Base-by-base conservation (phyloP, 2,888 invertebrate species). In the Trissolcus japonicus region DNA sequence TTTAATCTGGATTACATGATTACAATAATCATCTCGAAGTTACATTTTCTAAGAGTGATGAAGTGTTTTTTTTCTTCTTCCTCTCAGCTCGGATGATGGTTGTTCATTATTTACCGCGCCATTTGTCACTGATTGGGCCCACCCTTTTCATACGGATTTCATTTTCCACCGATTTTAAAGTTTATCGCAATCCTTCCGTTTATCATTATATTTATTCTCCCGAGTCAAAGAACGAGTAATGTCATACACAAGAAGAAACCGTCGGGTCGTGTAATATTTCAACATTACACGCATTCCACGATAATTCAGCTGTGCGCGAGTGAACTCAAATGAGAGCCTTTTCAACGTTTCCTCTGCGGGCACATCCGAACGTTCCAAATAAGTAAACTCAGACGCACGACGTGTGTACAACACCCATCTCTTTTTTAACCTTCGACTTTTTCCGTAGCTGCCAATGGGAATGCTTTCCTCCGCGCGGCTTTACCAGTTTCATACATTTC, bases 371-470 rank as follows among this genome's bases (percentile, higher is more conserved):
- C 55, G 61, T 61, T 69, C 68, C 68, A 69, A 69, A 69, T 69
- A 69, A 69, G 68, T 69, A 61, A 69, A 69, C 48, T 69, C 41
- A 69, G 60, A 69, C 25, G 25, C 68, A 68, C 54, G 60, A 60
- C 68, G 61, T n/a, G 61, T 55, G 61, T 69, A 69, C 68, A 61
- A 68, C 67, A 53, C 67, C 68, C 68, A 46, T 61, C 68, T 19
- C 55, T 55, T 61, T 69, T 69, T 69, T 69, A 69, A 69, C 68
- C 68, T 69, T 69, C 68, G 68, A 69, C 68, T 69, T 69, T 69
- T 69, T 61, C 68, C 54, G 16, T 59, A 17, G 1, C 17, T 54
- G 14, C 54, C 61, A 68, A 59, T 17, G 40, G 46, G 55, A 68
- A 61, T 69, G 60, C 59, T 48, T 61, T 69, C 61, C 40, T 29